Base-by-base conservation (phyloP, 2,888 invertebrate genomes). In the Mechanitis mazaeus region DNA sequence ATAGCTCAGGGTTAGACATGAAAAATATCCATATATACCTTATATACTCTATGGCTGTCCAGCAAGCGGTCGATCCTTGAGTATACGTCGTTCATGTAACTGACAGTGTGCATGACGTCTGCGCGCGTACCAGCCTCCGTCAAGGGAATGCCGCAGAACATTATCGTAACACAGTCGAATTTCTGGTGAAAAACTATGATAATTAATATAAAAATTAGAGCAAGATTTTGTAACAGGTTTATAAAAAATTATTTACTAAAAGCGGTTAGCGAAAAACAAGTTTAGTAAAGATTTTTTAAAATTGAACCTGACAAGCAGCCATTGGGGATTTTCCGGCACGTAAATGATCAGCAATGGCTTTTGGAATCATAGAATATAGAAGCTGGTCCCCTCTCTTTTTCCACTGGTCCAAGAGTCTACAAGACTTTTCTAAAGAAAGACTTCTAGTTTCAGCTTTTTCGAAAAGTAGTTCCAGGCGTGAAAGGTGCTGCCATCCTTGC, bases 351-450 rank as follows among this genome's bases (percentile, higher is more conserved):
- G 96, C 97, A 20, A 97, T 94, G 2, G 94, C 93, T 73, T 94
- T 93, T 0, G 97, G 97, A 75, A 97, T 96, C 97, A 97, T 97
- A 0, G 97, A 96, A 77, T 97, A 97, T 0, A 97, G 87, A 3
- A 97, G 88, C 69, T 95, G 95, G 75, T 97, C 96, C 0, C 96
- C 95, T 69, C 95, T 93, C 63, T 94, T 92, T 80, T 96, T 96
- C 96, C 96, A 97, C 45, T 94, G 93, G 76, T 97, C 96, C 20
- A 95, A 86, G 31, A 96, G 87, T 59, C 93, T 91, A 73, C 96
- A 91, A 46, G 95, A 96, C 69, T 94, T 93, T 75, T 96, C 95
- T 64, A 97, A 84, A 63, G 96, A 95, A 60, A 92, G 91, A 46
- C 95, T 94, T 62, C 96, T 92, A 72, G 93, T 93, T 75, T 96